Conservation (phyloP, 2,797 vertebrate species). For the Tolypeutes matacus region DNA sequence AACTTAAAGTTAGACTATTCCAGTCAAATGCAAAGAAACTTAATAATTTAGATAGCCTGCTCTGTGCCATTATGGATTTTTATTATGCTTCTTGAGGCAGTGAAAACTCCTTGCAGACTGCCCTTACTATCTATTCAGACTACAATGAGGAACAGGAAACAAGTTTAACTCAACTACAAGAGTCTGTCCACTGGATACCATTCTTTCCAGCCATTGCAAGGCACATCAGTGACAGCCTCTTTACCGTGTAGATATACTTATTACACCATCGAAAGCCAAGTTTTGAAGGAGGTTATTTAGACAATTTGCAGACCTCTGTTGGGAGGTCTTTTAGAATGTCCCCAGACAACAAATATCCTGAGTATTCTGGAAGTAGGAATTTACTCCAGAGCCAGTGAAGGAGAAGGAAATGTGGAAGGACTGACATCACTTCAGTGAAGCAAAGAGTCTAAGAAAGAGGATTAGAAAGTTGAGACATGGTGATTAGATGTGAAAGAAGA, state of each 20-base stretch:
- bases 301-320: background rate
- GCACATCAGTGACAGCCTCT: background rate
- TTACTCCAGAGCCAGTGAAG: background rate
- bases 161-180: conserved; percentile 1
- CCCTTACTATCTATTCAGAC: background rate
- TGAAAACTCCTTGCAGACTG: background rate
- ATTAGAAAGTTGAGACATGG: background rate
- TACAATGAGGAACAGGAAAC: background rate
- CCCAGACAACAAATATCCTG: background rate
- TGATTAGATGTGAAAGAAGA: conserved; percentile 4
- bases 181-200: background rate
- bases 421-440: background rate
- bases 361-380: background rate
- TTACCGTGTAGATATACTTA: background rate
- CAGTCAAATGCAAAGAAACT: background rate
- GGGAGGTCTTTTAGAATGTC: conserved; percentile 23
- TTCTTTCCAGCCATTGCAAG: background rate
- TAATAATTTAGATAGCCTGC: background rate
- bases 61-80: background rate
- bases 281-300: background rate
- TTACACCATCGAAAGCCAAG: background rate
- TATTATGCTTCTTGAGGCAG: background rate
- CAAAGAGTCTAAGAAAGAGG: conserved; percentile 4
- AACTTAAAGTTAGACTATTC: background rate
- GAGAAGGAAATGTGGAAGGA: background rate